Base-by-base conservation (phyloP, 1,140 invertebrate species). In the Bombus impatiens region DNA sequence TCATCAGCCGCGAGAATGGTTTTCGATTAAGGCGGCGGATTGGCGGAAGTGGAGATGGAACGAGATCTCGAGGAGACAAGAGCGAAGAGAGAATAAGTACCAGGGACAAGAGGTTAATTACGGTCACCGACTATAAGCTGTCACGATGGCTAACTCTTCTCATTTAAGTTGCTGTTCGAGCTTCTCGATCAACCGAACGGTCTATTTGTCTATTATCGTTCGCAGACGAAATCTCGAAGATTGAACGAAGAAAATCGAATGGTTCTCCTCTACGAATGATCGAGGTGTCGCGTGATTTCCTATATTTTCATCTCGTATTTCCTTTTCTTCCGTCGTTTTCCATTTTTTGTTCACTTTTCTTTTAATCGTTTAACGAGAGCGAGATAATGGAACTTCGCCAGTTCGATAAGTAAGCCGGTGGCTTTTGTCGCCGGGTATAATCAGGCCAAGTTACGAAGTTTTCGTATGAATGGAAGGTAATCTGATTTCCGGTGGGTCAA, bases 1-100 rank as follows among this genome's bases (percentile, higher is more conserved):
- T 90, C 89, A 90, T 90, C 89, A 90, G 86, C 83, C 86, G 89
- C 72, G 89, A 90, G 89, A 90, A 90, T 90, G 89, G 83, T 90
- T 90, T 90, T 90, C 89, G 87, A 90, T 90, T 88, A 90, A 90
- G 78, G 70, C 57, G 68, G 62, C 70, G 83, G 72, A 88, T 90
- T 88, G 89, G 89, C 75, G 86, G 80, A 90, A 88, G 87, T 74
- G 59, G 82, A 81, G 72, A 84, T 44, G 76, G 74, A 79, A 86
- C 80, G 81, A 80, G 85, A 84, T 87, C 82, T 82, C 77, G 88
- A 86, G 82, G 80, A 83, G 76, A 74, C 68, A 89, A 86, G 81
- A 88, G 86, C 70, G 82, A 87, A 88, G 79, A 86, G 83, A 62
- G 68, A 88, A 86, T 81, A 84, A 90, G 81, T 57, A 82, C 77